These are phyloP conservation scores for Clunio marinus DNA, from an alignment of 2,888 invertebrate genomes.

Conservation along the genomic window DNA sequence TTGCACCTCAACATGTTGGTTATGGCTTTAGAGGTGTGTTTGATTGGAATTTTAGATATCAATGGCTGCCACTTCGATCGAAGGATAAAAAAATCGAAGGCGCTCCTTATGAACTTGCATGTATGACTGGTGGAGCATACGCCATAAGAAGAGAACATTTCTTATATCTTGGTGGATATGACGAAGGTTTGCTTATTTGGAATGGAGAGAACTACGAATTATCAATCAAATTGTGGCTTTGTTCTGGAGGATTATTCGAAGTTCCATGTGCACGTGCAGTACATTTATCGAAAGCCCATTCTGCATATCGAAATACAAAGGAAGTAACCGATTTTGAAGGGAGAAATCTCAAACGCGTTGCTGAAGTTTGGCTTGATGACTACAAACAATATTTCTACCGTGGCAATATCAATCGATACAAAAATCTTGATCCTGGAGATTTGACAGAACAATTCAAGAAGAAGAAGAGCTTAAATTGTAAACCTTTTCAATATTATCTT, in stretches of 20 bases:
- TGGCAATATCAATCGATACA: neutral
- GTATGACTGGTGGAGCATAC: neutral
- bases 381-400: constrained; percentile 58
- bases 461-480: constrained; percentile 73
- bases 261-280: constrained; percentile 85
- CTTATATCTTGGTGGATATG: constrained; percentile 54
- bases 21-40: constrained; percentile 12
- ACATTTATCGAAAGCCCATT: constrained; percentile 4
- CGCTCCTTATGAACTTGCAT: constrained; percentile 9
- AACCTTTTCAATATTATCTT: constrained; percentile 94
- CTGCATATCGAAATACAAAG: too few relatives aligned
- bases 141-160: neutral
- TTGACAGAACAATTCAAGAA: constrained; percentile 70
- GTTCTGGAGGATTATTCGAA: constrained; percentile 88
- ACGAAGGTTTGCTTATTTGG: neutral
- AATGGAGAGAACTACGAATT: constrained; percentile 87
- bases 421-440: constrained; percentile 72
- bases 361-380: constrained; percentile 99
- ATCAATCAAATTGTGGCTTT: constrained; percentile 98
- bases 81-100: too few relatives aligned
- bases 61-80: too few relatives aligned
- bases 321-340: neutral
- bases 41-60: constrained; percentile 28
- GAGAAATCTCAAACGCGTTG: constrained; percentile 88
- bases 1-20: neutral